Evolutionary conservation across 2,797 vertebrate species (phyloP).

Genomic region (Rhynchotus rufescens): DNA sequence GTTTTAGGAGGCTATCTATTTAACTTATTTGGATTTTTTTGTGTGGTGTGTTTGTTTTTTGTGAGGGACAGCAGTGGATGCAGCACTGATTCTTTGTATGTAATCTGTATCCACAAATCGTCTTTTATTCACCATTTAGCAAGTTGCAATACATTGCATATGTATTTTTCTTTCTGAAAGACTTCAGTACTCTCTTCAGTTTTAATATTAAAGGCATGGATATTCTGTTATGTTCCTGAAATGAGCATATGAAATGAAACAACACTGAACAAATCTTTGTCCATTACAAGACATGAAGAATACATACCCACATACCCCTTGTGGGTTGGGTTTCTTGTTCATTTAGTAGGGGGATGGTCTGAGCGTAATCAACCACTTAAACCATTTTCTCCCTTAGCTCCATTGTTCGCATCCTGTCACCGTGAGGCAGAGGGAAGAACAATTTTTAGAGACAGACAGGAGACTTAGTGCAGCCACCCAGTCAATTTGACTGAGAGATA

Average conservation of each 20-base stretch:
- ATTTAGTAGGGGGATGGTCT: neutral
- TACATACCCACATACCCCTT: neutral
- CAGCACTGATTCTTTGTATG: neutral
- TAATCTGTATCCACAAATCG: neutral
- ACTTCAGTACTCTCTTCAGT: neutral
- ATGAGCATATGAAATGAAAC: neutral
- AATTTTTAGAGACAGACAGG: neutral
- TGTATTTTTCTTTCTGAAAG: conserved; percentile 14
- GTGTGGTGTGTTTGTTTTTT: too few relatives aligned
- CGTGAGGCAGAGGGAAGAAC: neutral
- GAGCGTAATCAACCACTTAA: neutral
- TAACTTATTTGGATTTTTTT: neutral
- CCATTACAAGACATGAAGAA: neutral
- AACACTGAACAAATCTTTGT: neutral
- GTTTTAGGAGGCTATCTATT: conserved; percentile 19
- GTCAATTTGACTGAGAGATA: neutral
- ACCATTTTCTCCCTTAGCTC: neutral
- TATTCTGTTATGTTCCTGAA: neutral
- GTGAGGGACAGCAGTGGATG: neutral
- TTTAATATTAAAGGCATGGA: neutral
- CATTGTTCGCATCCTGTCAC: neutral
- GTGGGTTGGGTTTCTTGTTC: neutral
- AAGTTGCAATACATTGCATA: neutral
- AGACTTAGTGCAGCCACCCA: neutral
- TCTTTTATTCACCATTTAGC: neutral